These are phyloP conservation scores for Chrysomallon squamiferum DNA, from an alignment of 1,140 invertebrate species.

Conservation along the genomic window DNA sequence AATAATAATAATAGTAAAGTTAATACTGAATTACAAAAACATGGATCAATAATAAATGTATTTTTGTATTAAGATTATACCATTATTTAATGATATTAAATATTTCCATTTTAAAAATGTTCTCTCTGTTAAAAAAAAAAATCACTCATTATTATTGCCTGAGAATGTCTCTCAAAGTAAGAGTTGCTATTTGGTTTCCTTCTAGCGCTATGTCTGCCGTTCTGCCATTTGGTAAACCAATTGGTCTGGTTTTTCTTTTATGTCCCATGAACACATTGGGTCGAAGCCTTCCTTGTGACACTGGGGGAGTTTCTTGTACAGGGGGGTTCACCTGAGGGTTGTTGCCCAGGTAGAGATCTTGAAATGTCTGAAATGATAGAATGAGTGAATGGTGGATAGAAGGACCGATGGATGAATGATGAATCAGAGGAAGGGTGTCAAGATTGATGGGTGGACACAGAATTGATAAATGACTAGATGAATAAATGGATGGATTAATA, in stretches of 20 bases:
- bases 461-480: neutral
- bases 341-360: slow-evolving; percentile 50
- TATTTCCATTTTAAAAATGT: too few relatives aligned
- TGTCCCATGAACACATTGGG: neutral
- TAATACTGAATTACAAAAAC: too few relatives aligned
- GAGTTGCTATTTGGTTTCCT: neutral
- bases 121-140: too few relatives aligned
- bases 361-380: slow-evolving; percentile 23
- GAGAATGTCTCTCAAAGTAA: slow-evolving; percentile 2
- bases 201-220: neutral
- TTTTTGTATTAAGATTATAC: too few relatives aligned
- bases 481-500: neutral
- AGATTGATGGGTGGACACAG: neutral
- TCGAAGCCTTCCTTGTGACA: neutral
- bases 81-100: too few relatives aligned
- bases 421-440: neutral
- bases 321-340: slow-evolving; percentile 32
- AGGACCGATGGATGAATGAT: neutral
- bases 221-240: neutral
- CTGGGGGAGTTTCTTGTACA: neutral
- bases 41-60: too few relatives aligned
- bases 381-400: neutral
- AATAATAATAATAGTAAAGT: too few relatives aligned
- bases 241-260: neutral
- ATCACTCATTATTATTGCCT: neutral